Base-by-base conservation (phyloP, 37 sponge, comb jelly and placozoan genomes). In the Diacarnus erythraeanus region DNA sequence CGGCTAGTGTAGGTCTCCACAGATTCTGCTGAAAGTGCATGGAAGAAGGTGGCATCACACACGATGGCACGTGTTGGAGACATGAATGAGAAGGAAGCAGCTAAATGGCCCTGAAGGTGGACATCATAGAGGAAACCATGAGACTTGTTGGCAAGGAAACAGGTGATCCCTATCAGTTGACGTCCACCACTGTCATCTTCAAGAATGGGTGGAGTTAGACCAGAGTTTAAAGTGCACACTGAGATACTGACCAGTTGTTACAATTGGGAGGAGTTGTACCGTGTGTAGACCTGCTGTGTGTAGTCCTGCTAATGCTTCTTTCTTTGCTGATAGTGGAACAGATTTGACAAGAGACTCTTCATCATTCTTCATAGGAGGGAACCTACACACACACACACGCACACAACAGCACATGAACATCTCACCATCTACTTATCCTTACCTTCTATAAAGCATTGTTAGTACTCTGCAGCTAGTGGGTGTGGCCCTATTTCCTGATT, bases 101-200 rank as follows among this genome's bases (percentile, higher is more conserved):
- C 44, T 12, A 77, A 73, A 26, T 59, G 43, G 6, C 77, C 69
- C 33, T 61, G 65, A 12, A 31, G 60, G 67, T 70, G 72, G 0
- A 88, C 78, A 60, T 88, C 83, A 43, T 88, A 88, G 30, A 88
- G 39, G 78, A 72, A 88, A 41, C 88, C 78, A 17, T 88, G 69
- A 73, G 22, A 31, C 20, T 30, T 54, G 38, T 78, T 88, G 74
- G 83, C 83, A 35, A 88, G 27, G 64, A 82, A 77, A 66, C 88
- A 88, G 77, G 63, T 42, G 38, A 88, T 34, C 0, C 88, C 88
- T 12, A 41, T 43, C 41, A 74, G 57, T 6, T 74, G 74, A 10
- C 23, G 74, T 1, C n/a, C 27, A 74, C 74, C 74, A 30, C 1
- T 74, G 2, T 38, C 54, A 54, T 74, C 74, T 74, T 54, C 8